Evolutionary conservation across 92 coral and sea anemone genomes (phyloP), one percentile per base, ranked within the genome.

Genomic region (Porites rus): DNA sequence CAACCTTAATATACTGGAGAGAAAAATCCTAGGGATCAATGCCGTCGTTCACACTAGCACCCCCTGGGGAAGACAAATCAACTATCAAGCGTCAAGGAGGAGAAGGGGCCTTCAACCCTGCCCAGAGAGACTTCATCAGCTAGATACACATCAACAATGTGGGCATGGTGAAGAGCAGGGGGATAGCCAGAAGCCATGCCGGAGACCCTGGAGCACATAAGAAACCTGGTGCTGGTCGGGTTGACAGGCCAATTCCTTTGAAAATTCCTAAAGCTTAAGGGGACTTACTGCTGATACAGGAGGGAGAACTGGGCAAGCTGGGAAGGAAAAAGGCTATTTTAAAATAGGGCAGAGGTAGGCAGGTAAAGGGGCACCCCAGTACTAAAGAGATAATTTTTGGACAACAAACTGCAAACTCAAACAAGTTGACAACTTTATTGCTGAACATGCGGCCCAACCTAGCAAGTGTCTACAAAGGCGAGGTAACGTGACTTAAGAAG

Each of bases 21-120:
- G 87, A 74, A 71, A 85, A 79, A 8, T 14, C 69, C 13, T 86
- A 69, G 0, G 74, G 67, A 19, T 82, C 38, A 18, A 86, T 80
- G 19, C 93, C 85, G 43, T 84, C 92, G 58, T 89, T 89, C 38
- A 89, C 92, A 10, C 92, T 89, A 9, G 13, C 8, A 10, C 90
- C 90, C 28, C 20, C 72, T 1, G 75, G 76, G 51, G 71, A 61
- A 10, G 84, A 88, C 14, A 85, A 73, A 75, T 85, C 86, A 24
- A 78, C 82, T 14, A 84, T 84, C 5, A 89, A 74, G 6, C 82
- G 81, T 89, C 85, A 85, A 70, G 56, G 79, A 76, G 22, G 74
- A 21, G 60, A 65, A 86, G 38, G 38, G 38, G 79, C 90, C 90
- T 3, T 83, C 91, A 12, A 88, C 91, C 78, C 90, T 65, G 65